Evolutionary conservation across 2,797 vertebrate species (phyloP).

Genomic region (Sebastes hopkinsi): DNA sequence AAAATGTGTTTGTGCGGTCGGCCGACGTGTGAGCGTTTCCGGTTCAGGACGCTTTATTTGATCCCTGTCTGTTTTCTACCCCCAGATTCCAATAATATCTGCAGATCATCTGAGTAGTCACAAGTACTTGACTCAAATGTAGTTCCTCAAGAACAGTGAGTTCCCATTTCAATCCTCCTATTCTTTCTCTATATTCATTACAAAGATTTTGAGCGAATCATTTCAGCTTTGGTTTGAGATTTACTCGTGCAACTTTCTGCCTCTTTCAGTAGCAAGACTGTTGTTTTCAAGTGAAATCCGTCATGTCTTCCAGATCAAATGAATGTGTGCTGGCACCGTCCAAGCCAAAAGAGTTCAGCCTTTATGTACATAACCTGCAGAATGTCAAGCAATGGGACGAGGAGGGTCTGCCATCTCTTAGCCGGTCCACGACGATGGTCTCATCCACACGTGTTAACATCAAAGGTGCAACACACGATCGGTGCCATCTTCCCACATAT

Average conservation of each 20-base stretch:
- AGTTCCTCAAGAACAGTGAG: slow-evolving; percentile 97
- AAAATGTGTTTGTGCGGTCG: slow-evolving; percentile 25
- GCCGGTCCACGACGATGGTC: slow-evolving; percentile 81
- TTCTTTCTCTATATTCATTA: slow-evolving; percentile 11
- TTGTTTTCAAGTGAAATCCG: slow-evolving; percentile 16
- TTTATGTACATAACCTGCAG: slow-evolving; percentile 93
- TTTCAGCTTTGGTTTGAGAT: slow-evolving; percentile 7
- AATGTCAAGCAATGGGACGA: slow-evolving; percentile 75
- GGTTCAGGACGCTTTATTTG: slow-evolving; percentile 35
- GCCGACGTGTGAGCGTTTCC: neutral
- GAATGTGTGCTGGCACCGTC: slow-evolving; percentile 89
- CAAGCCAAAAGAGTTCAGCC: slow-evolving; percentile 89
- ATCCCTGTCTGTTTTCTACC: slow-evolving; percentile 63
- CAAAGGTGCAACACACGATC: slow-evolving; percentile 74
- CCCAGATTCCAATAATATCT: slow-evolving; percentile 99
- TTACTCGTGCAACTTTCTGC: neutral
- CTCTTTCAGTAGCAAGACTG: neutral
- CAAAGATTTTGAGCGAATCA: slow-evolving; percentile 5
- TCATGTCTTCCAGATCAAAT: slow-evolving; percentile 84
- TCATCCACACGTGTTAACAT: slow-evolving; percentile 88
- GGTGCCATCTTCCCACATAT: slow-evolving; percentile 74
- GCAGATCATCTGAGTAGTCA: slow-evolving; percentile 99
- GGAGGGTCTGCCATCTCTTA: slow-evolving; percentile 84
- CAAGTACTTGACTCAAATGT: slow-evolving; percentile 99
- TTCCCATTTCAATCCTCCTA: slow-evolving; percentile 56